Evolutionary conservation across 1,140 invertebrate genomes (phyloP).

Genomic region (Euwallacea similis): DNA sequence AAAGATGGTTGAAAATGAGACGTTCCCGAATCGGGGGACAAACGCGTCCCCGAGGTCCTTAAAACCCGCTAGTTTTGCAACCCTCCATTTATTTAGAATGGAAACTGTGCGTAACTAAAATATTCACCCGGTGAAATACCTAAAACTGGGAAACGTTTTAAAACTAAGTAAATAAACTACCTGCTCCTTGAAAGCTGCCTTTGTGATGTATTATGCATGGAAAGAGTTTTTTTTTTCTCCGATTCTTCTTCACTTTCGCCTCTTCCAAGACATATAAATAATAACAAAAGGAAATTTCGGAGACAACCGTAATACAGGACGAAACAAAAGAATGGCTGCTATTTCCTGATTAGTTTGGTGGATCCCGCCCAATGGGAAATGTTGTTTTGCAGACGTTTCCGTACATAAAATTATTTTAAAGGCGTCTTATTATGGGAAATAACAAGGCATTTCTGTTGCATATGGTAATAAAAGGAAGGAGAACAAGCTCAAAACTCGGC

Average conservation of each 20-base stretch:
- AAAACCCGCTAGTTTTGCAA: constrained; percentile 22
- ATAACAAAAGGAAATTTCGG: no score
- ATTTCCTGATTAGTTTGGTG: no score
- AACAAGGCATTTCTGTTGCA: not conserved
- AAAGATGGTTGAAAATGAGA: constrained; percentile 7
- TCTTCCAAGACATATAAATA: no score
- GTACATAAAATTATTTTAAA: constrained; percentile 7
- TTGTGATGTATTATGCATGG: constrained; percentile 25
- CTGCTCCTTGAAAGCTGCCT: constrained; percentile 23
- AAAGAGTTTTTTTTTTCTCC: constrained; percentile 9
- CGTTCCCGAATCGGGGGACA: constrained; percentile 12
- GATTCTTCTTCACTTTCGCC: no score
- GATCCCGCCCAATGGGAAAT: no score
- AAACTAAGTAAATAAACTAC: constrained; percentile 32
- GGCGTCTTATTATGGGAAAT: not conserved
- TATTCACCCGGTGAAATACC: constrained; percentile 28
- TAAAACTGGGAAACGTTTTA: constrained; percentile 26
- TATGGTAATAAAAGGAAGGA: constrained; percentile 3
- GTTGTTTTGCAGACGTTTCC: not conserved
- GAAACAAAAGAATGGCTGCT: no score
- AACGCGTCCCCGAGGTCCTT: constrained; percentile 28
- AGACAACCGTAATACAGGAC: no score
- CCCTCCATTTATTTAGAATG: constrained; percentile 33
- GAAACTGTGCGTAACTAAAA: constrained; percentile 36
- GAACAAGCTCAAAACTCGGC: not conserved